Base-by-base conservation (phyloP, 2,797 vertebrate species). In the Pagetopsis macropterus region DNA sequence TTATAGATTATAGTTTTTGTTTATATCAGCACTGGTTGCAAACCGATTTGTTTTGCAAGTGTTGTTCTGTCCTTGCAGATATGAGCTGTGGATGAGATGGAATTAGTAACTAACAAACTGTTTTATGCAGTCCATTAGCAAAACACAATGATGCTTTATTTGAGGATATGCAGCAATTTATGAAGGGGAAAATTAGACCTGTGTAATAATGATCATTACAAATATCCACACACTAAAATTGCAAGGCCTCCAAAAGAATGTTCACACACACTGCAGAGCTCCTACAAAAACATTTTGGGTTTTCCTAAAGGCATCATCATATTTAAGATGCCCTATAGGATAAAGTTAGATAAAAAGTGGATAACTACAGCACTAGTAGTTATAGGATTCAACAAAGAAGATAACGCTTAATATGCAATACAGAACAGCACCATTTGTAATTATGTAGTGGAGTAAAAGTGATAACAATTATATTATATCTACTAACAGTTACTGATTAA, bases 111-210 rank as follows among this genome's bases (percentile, higher is more conserved):
- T 71, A 61, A 70, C 54, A 75, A 68, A 65, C 56, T 70, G 56
- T 69, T 73, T 61, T 12, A 52, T 66, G 62, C 48, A 48, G 43
- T 61, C 23, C 51, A 70, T 75, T 70, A 76, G 56, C 40, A 56
- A 59, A 78, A 76, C 44, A 48, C 41, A 21, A 46, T 33, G 33
- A 49, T 10, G 9, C 41, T 72, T 73, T 79, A 48, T 78, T 62
- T 63, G 16, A 74, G 48, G 57, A 72, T 61, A 58, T 66, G 63
- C 40, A 58, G 48, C 27, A 75, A 59, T 69, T 62, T 75, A 65
- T 75, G 54, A 76, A 67, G 73, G 62, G 63, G 63, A 63, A 83
- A 81, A 84, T 79, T 54, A 75, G 51, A 77, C 44, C 54, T 55
- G 37, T 31, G 48, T 62, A 40, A 70, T 62, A 40, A 70, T 72